phyloP scores from a whole-genome alignment of 2,888 invertebrate genomes.

The Griposia aprilina region DNA sequence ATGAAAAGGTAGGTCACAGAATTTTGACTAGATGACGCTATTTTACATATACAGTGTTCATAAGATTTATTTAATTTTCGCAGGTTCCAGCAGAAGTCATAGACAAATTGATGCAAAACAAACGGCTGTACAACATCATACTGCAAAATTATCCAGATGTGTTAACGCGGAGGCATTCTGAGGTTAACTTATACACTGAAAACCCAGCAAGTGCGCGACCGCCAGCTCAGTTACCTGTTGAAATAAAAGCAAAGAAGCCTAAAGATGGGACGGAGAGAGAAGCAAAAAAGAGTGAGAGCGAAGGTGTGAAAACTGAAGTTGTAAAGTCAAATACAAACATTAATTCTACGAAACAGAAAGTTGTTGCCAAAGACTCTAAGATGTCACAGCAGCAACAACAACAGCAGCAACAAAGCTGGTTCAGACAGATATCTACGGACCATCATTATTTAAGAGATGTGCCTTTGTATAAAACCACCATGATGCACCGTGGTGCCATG shows the following conservation, averaged over 20 bases:
- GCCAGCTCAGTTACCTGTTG: constrained; percentile 80
- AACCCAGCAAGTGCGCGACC: constrained; percentile 63
- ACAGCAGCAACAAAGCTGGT: constrained; percentile 74
- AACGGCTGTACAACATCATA: constrained; percentile 92
- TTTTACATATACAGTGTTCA: neutral
- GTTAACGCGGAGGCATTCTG: constrained; percentile 91
- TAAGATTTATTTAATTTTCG: constrained; percentile 22
- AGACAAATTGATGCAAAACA: constrained; percentile 92
- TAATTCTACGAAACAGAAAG: constrained; percentile 60
- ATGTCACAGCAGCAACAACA: constrained; percentile 52
- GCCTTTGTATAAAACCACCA: constrained; percentile 93
- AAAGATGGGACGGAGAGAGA: constrained; percentile 61
- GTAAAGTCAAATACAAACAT: constrained; percentile 60
- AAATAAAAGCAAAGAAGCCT: constrained; percentile 75
- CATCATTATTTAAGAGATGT: constrained; percentile 93
- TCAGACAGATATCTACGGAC: constrained; percentile 90
- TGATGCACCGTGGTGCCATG: constrained; percentile 96
- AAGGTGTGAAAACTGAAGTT: constrained; percentile 52
- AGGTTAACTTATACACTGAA: constrained; percentile 87
- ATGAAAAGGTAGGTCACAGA: constrained; percentile 91
- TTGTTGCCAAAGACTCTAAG: constrained; percentile 51
- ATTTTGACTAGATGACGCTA: neutral
- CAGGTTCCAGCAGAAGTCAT: constrained; percentile 93
- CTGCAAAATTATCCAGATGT: constrained; percentile 93
- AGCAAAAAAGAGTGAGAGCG: constrained; percentile 65